Evolutionary conservation across 2,888 invertebrate species (phyloP).

Genomic region (Brenthis hecate): DNA sequence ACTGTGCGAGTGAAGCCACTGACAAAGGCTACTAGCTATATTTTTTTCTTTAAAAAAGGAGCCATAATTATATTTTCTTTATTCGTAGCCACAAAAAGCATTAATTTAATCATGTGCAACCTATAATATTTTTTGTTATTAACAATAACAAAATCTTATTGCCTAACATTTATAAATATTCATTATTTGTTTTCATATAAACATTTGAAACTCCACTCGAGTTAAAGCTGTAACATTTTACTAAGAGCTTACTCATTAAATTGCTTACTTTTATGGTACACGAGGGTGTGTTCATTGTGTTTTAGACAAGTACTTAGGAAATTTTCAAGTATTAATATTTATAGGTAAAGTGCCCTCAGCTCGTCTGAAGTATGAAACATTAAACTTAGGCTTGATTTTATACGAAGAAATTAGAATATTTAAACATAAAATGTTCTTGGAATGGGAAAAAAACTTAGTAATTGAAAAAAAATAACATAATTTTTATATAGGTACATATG

Average conservation of each 20-base stretch:
- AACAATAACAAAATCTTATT: not conserved
- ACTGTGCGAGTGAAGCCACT: too few relatives aligned
- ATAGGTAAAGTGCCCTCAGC: constrained; percentile 12
- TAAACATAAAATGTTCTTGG: too few relatives aligned
- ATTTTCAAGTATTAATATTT: constrained; percentile 18
- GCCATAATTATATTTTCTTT: too few relatives aligned
- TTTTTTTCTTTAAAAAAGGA: too few relatives aligned
- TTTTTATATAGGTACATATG: too few relatives aligned
- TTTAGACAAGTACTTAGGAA: constrained; percentile 17
- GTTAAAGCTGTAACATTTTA: constrained; percentile 6
- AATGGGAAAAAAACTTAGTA: not conserved
- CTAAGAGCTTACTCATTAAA: constrained; percentile 10
- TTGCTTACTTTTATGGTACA: constrained; percentile 4
- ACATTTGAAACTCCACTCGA: not conserved
- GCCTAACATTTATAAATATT: not conserved
- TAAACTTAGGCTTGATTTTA: not conserved
- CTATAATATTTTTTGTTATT: not conserved
- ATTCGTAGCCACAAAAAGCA: too few relatives aligned
- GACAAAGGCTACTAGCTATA: too few relatives aligned
- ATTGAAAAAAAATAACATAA: not conserved
- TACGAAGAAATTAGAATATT: not conserved
- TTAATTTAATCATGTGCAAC: too few relatives aligned
- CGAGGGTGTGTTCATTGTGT: constrained; percentile 16
- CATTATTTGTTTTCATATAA: not conserved
- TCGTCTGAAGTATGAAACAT: constrained; percentile 9